Percentiles rank a stretch among this genome's conserved stretches.
phyloP scores from a whole-genome alignment of 2,797 vertebrate genomes.

The Zenarchopterus dispar region DNA sequence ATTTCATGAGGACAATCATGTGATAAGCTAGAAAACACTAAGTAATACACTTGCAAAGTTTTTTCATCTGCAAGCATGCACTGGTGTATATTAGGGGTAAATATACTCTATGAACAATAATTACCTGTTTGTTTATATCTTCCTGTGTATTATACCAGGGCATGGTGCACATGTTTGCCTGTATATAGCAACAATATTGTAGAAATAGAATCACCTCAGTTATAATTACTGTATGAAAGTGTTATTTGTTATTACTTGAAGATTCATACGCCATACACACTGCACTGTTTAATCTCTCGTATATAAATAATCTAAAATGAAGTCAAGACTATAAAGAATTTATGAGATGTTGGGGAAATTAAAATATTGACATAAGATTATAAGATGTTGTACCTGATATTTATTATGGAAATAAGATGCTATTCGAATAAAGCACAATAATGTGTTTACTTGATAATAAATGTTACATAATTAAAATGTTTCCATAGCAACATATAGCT shows the following conservation, averaged over 20 bases:
- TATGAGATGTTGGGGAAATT: conserved; percentile 18
- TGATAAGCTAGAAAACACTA: conserved; percentile 11
- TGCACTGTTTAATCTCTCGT: conserved; percentile 42
- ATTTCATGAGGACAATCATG: conserved; percentile 25
- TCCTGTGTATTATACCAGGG: conserved; percentile 42
- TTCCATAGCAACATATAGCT: conserved; percentile 62
- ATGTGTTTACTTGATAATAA: conserved; percentile 41
- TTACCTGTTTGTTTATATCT: conserved; percentile 44
- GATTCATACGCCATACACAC: conserved; percentile 37
- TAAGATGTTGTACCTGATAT: conserved; percentile 22
- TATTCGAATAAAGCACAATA: conserved; percentile 65
- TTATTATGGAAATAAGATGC: conserved; percentile 42
- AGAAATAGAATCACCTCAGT: conserved; percentile 46
- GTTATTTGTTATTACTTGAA: conserved; percentile 56
- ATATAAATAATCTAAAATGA: neutral
- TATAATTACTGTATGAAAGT: conserved; percentile 33
- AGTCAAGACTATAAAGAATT: conserved; percentile 35
- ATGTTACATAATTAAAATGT: conserved; percentile 32
- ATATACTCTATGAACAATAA: conserved; percentile 37
- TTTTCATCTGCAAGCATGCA: conserved; percentile 12
- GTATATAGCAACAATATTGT: conserved; percentile 61
- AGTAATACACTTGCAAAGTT: neutral
- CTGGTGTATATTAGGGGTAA: conserved; percentile 45
- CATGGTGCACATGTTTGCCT: conserved; percentile 48
- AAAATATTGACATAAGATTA: conserved; percentile 23